Evolutionary conservation across 2,797 vertebrate genomes (phyloP), one percentile per base, ranked within the genome.

Genomic region (Cossypha heuglini): DNA sequence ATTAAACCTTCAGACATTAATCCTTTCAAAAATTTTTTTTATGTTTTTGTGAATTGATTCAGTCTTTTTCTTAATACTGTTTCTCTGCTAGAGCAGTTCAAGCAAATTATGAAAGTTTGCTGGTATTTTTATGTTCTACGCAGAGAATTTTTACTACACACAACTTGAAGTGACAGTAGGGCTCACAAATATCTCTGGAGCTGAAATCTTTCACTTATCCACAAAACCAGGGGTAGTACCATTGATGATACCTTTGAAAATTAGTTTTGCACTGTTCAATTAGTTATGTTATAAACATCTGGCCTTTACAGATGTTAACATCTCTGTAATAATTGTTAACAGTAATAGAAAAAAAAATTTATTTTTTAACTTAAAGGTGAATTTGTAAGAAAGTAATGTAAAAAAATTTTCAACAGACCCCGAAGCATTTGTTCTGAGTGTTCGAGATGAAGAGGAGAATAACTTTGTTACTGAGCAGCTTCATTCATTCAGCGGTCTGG

Each of bases 381-480:
- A 59, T 83, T 67, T 93, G 1, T 78, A 62, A 72, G 46, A 72
- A 57, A 71, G 14, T 84, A 73, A 76, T 35, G 40, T 40, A 11
- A 45, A 57, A 74, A 91, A 52, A 49, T 5, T 73, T 96, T 95
- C 87, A 72, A 97, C 97, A 99, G 99, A 99, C 96, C 52, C 93
- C 3, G 93, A 97, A n/a, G 98, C 99, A 21, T 97, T 98, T 76
- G 97, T 99, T 96, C 96, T 99, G 37, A 99, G 95, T 29, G 98
- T 99, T 96, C 97, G 99, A 88, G 97, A 99, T 91, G 98, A 97
- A 71, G 96, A 98, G 35, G 99, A 99, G 97, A 99, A 99, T 52
- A 78, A 97, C 48, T 99, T 99, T 68, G 97, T 99, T 83, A 97
- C 59, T 72, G 96, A 98, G 52, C 98, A 99, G 72, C 98, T 99